Percentiles rank a stretch among this genome's conserved stretches.
phyloP scores from a whole-genome alignment of 2,888 invertebrate genomes.

The Eupeodes latifasciatus region DNA sequence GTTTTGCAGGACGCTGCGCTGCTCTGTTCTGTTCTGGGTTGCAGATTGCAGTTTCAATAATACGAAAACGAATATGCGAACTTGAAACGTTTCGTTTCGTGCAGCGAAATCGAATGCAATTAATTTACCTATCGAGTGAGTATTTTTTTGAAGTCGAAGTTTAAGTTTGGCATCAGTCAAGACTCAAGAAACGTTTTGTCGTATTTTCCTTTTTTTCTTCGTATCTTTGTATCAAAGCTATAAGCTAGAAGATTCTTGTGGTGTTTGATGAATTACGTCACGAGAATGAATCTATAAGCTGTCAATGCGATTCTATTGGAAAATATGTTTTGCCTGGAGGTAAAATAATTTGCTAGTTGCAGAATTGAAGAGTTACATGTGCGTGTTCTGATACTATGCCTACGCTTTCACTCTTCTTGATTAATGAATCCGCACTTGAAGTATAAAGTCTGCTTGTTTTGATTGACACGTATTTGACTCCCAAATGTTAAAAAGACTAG shows the following conservation, averaged over 20 bases:
- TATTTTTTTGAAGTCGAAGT: constrained; percentile 58
- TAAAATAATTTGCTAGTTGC: constrained; percentile 49
- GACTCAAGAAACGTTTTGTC: too few species aligned
- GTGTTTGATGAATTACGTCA: constrained; percentile 73
- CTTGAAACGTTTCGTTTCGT: constrained; percentile 45
- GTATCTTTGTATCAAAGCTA: constrained; percentile 44
- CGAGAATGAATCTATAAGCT: constrained; percentile 62
- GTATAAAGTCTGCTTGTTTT: constrained; percentile 17
- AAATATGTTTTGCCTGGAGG: constrained; percentile 43
- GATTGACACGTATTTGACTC: constrained; percentile 53
- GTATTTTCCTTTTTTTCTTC: too few species aligned
- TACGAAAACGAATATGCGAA: neutral
- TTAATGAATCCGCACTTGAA: constrained; percentile 38
- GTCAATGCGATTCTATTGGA: constrained; percentile 61
- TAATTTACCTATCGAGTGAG: constrained; percentile 64
- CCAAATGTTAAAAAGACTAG: constrained; percentile 58
- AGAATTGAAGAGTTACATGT: neutral
- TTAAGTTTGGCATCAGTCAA: constrained; percentile 70
- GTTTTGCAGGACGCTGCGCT: neutral
- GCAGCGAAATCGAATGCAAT: constrained; percentile 75
- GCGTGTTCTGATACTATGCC: constrained; percentile 36
- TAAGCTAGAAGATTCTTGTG: constrained; percentile 40
- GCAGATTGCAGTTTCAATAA: neutral
- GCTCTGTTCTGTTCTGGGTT: constrained; percentile 9
- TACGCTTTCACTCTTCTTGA: constrained; percentile 70